Evolutionary conservation across 2,113 vertebrate species (phyloP).

Genomic region (Anseranas semipalmata): DNA sequence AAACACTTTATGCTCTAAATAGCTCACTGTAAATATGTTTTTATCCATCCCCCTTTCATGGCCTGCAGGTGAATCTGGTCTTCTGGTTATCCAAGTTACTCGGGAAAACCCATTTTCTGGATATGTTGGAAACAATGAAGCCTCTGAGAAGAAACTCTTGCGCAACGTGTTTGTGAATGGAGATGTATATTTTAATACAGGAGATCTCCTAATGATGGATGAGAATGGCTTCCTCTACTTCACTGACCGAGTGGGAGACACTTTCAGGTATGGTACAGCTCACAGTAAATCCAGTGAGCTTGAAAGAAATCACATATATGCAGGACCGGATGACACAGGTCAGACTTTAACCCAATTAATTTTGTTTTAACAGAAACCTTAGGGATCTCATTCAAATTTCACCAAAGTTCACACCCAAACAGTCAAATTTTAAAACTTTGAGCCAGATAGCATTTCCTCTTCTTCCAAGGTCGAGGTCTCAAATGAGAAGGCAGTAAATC

Average conservation of each 20-base stretch:
- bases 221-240: constrained; percentile 80
- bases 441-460: neutral
- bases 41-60: neutral
- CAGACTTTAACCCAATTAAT: neutral
- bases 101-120: neutral
- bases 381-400: neutral
- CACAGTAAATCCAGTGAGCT: neutral
- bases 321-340: neutral
- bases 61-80: constrained; percentile 10
- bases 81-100: neutral
- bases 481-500: neutral
- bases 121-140: constrained; percentile 8
- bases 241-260: constrained; percentile 81
- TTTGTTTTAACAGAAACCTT: neutral
- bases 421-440: neutral
- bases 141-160: constrained; percentile 43
- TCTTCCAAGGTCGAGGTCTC: neutral
- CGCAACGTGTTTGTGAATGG: neutral
- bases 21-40: neutral
- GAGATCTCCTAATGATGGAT: constrained; percentile 79
- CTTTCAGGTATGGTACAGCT: constrained; percentile 76
- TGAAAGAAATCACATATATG: neutral
- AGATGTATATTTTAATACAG: constrained; percentile 75
- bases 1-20: neutral
- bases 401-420: neutral